Evolutionary conservation across 2,113 vertebrate species (phyloP).

Genomic region (Mus musculus): GRCm39 chr3:57789001-57789500

Average conservation of each 20-base stretch:
- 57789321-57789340: background rate
- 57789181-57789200: background rate
- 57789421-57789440: no score
- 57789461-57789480: no score
- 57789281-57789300: constrained; percentile 69
- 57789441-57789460: no score
- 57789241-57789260: constrained; percentile 54
- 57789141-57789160: background rate
- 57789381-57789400: no score
- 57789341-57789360: no score
- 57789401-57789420: no score
- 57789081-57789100: background rate
- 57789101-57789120: background rate
- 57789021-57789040: background rate
- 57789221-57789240: background rate
- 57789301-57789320: constrained; percentile 70
- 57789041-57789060: background rate
- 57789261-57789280: constrained; percentile 42
- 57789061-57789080: background rate
- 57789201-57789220: background rate
- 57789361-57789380: no score
- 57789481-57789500: no score
- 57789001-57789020: background rate
- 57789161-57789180: background rate
- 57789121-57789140: background rate